These are phyloP conservation scores for Zoroaster sp. DNA, from an alignment of 53 echinoderm and acorn worm genomes.

Conservation along the genomic window DNA sequence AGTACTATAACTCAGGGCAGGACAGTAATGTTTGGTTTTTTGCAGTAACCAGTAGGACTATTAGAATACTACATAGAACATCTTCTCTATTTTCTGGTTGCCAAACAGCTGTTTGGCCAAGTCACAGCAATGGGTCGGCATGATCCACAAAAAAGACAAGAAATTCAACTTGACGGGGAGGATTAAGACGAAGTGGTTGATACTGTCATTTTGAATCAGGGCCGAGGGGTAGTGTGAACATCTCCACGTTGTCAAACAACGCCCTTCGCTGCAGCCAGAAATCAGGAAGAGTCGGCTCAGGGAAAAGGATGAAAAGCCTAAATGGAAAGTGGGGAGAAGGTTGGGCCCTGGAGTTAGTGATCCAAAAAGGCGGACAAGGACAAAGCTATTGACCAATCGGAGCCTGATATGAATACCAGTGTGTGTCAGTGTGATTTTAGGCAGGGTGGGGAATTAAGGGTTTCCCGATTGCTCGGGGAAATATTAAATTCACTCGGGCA, in stretches of 20 bases:
- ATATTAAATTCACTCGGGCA: too few relatives aligned
- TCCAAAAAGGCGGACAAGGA: background rate
- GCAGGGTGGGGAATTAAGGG: too few relatives aligned
- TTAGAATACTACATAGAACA: too few relatives aligned
- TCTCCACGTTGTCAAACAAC: background rate
- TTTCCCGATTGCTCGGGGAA: too few relatives aligned
- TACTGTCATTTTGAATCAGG: slow-evolving; percentile 15
- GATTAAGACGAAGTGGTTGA: slow-evolving; percentile 9
- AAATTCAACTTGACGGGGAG: slow-evolving; percentile 7
- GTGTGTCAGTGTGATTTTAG: background rate
- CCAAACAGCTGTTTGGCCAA: slow-evolving; percentile 1
- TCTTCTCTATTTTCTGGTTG: background rate
- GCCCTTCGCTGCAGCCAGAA: background rate
- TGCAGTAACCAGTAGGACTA: too few relatives aligned
- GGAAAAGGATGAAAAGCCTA: background rate
- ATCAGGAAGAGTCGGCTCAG: background rate
- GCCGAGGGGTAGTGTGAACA: background rate
- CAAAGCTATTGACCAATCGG: background rate
- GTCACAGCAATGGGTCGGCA: background rate
- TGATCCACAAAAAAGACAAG: background rate
- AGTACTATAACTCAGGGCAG: too few relatives aligned
- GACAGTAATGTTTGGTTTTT: too few relatives aligned
- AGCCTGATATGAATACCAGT: background rate
- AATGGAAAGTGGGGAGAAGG: background rate
- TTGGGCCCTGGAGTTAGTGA: background rate